Base-by-base conservation (phyloP, 1,140 invertebrate species). In the Penaeus indicus region DNA sequence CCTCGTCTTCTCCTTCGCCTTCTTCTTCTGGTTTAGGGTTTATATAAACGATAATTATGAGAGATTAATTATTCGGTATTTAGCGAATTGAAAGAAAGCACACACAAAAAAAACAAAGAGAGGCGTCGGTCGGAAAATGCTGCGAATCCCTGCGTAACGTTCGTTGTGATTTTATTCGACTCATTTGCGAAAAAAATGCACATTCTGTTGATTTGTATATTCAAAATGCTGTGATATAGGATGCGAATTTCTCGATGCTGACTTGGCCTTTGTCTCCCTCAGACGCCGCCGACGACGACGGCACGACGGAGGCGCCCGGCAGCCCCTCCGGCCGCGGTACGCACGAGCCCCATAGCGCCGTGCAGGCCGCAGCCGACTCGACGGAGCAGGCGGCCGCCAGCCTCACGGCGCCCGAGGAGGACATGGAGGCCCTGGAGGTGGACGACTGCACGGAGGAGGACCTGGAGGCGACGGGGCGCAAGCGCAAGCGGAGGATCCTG, bases 401-500 rank as follows among this genome's bases (percentile, higher is more conserved):
- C 84, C 42, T 82, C 67, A 83, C 85, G 62, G 62, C 88, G 10
- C 80, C 81, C 1, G 84, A 89, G 25, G 90, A 91, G 61, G 84
- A 88, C 62, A 79, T 85, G 80, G 90, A 91, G 61, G 85, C 85
- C 47, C 69, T 87, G 18, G 90, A 91, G 47, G 80, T 91, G 1
- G 86, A 90, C 22, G 90, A 90, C 63, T 72, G 86, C 62, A 83
- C 72, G 19, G 90, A 87, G 47, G 88, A 91, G 32, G 90, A 89
- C 42, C 64, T 63, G 18, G 90, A 91, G n/a, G 69, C 75, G 21
- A 54, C 72, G 2, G 88, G 90, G 18, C 78, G 90, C 93, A 99
- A 99, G 92, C 94, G 99, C 54, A 99, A 99, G 93, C 95, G 99
- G 62, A 95, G 99, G 0, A 98, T 99, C 0, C 94, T 99, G 0